Conservation (phyloP, 2,797 vertebrate genomes). For the Anabas testudineus region DNA sequence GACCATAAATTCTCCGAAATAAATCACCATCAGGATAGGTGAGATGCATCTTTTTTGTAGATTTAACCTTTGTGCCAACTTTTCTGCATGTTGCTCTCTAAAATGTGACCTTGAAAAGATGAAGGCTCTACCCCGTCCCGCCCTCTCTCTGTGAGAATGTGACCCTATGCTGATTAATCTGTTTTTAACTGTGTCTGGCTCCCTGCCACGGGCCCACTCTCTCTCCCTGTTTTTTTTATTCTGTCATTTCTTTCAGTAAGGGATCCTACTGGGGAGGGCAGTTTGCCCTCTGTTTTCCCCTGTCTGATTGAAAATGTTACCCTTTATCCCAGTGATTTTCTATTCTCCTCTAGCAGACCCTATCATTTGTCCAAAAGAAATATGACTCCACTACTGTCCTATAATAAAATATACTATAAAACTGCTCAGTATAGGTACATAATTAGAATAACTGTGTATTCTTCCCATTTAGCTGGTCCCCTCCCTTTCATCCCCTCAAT, state of each 20-base stretch:
- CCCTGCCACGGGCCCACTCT: constrained; percentile 64
- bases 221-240: constrained; percentile 58
- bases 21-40: background rate
- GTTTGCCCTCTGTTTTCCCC: constrained; percentile 41
- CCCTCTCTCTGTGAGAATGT: constrained; percentile 75
- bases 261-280: constrained; percentile 54
- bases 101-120: constrained; percentile 49
- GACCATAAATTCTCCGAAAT: no score
- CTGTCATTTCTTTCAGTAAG: constrained; percentile 71
- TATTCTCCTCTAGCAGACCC: constrained; percentile 38
- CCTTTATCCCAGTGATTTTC: constrained; percentile 43
- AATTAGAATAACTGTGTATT: background rate
- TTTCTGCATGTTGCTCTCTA: constrained; percentile 23
- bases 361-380: constrained; percentile 34
- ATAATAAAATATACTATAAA: constrained; percentile 6
- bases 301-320: constrained; percentile 46
- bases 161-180: constrained; percentile 83
- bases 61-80: constrained; percentile 16
- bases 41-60: constrained; percentile 4
- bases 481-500: constrained; percentile 14
- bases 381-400: constrained; percentile 1
- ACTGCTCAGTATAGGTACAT: background rate
- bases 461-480: background rate
- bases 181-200: constrained; percentile 84
- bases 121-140: constrained; percentile 42